Evolutionary conservation across 53 echinoderm and acorn worm genomes (phyloP), one percentile per base, ranked within the genome.

Genomic region (Arbacia lixula): DNA sequence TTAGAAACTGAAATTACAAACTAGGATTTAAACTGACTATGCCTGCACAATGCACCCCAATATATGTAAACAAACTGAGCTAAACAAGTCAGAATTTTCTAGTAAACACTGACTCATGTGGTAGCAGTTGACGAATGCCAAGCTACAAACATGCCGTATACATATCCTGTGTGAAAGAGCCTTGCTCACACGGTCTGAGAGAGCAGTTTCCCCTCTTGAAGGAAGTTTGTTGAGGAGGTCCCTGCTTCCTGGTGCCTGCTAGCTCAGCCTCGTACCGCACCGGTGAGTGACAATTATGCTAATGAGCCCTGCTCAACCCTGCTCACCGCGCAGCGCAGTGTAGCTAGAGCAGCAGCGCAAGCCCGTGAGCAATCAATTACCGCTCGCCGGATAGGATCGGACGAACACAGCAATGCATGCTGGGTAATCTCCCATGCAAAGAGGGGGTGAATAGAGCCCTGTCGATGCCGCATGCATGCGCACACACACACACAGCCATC

Each of bases 341-440:
- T 46, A 46, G 8, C 8, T 46, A 21, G 12, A 20, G 57, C 9
- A 31, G 33, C 22, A 34, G 29, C 58, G 20, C 12, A 22, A 29
- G 29, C 64, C 64, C 64, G 63, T 81, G 82, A 81, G 82, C 82
- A 81, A 81, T 81, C 82, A 81, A 81, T 81, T 81, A 81, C 63
- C 62, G 62, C 63, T 28, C 34, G 26, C 20, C 63, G 82, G 82
- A 81, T 63, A 60, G 34, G 72, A 41, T 41, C n/a, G n/a, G n/a
- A n/a, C n/a, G n/a, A n/a, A n/a, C n/a, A 29, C 72, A 49, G n/a
- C 38, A 43, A 33, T 30, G 82, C 62, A 64, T 46, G 24, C 16
- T 81, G 64, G 63, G 82, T 63, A 63, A 64, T 58, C 58, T 56
- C 74, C 3, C 46, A 30, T 21, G 57, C 37, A 36, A 21, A 42